Evolutionary conservation across 1,140 invertebrate genomes (phyloP).

Genomic region (Cherax quadricarinatus): DNA sequence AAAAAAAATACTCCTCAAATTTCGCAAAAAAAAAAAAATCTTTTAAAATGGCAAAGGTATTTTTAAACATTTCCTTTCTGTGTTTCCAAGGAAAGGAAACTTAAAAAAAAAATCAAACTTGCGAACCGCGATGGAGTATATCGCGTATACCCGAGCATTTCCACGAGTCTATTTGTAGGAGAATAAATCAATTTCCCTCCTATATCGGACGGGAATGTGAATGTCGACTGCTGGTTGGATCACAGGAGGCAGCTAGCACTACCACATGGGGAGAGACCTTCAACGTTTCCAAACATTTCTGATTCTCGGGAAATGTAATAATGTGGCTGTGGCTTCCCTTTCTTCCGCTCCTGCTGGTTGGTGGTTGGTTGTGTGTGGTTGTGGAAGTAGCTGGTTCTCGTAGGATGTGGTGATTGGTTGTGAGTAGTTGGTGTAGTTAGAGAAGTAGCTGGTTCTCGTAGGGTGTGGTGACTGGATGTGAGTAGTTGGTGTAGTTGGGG

Average conservation of each 20-base stretch:
- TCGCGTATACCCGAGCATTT: conserved; percentile 36
- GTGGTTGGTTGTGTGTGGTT: neutral
- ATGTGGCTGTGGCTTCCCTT: neutral
- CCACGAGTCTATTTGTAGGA: conserved; percentile 43
- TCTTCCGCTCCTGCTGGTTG: neutral
- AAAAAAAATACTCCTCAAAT: too few species aligned
- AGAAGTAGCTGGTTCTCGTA: neutral
- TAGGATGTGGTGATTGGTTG: neutral
- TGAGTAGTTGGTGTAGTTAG: neutral
- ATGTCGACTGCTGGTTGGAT: neutral
- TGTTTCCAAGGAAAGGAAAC: too few species aligned
- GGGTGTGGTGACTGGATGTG: neutral
- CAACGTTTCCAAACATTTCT: conserved; percentile 3
- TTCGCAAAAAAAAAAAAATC: too few species aligned
- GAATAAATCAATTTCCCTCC: conserved; percentile 55
- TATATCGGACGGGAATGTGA: conserved; percentile 27
- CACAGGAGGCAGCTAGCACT: neutral
- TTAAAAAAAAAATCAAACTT: neutral
- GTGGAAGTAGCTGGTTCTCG: neutral
- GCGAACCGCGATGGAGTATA: conserved; percentile 12
- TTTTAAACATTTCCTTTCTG: too few species aligned
- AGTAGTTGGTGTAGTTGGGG: neutral
- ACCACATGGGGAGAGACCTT: neutral
- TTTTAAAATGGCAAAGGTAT: too few species aligned
- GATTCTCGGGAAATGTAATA: conserved; percentile 45